These are phyloP conservation scores for Sphaerophoria taeniata DNA, from an alignment of 2,888 invertebrate genomes.

Conservation along the genomic window DNA sequence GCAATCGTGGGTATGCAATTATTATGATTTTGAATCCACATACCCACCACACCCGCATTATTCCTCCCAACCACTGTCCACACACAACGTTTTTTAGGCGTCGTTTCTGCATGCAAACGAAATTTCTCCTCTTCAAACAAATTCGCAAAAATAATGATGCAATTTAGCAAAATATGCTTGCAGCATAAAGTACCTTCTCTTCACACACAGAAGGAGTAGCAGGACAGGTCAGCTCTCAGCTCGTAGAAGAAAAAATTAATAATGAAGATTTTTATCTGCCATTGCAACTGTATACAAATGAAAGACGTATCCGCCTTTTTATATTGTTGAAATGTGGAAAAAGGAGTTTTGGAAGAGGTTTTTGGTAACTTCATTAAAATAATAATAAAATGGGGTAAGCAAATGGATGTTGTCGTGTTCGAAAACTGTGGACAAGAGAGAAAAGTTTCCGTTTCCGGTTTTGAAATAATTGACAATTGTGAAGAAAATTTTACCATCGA, in stretches of 20 bases:
- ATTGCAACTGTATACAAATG: conserved; percentile 54
- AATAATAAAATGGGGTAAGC: neutral
- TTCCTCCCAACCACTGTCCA: neutral
- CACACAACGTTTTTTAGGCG: neutral
- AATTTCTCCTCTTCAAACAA: conserved; percentile 68
- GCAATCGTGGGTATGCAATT: conserved; percentile 69
- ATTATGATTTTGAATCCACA: conserved; percentile 47
- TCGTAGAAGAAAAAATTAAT: neutral
- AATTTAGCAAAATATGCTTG: conserved; percentile 60
- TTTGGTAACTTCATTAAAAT: too few species aligned
- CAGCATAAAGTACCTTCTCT: conserved; percentile 17
- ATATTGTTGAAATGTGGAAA: conserved; percentile 1
- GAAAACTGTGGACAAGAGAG: too few species aligned
- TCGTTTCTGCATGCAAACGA: conserved; percentile 45
- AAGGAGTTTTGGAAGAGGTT: too few species aligned
- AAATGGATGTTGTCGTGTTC: neutral
- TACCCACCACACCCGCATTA: neutral
- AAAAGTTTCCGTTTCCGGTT: too few species aligned
- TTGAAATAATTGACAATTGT: too few species aligned
- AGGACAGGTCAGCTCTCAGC: neutral
- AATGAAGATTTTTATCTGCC: conserved; percentile 55
- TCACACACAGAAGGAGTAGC: neutral
- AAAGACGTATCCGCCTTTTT: conserved; percentile 53
- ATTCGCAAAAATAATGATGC: conserved; percentile 69
- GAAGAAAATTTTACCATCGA: too few species aligned